These are phyloP conservation scores for Mimachlamys varia DNA, from an alignment of 2,888 invertebrate genomes.

Conservation along the genomic window DNA sequence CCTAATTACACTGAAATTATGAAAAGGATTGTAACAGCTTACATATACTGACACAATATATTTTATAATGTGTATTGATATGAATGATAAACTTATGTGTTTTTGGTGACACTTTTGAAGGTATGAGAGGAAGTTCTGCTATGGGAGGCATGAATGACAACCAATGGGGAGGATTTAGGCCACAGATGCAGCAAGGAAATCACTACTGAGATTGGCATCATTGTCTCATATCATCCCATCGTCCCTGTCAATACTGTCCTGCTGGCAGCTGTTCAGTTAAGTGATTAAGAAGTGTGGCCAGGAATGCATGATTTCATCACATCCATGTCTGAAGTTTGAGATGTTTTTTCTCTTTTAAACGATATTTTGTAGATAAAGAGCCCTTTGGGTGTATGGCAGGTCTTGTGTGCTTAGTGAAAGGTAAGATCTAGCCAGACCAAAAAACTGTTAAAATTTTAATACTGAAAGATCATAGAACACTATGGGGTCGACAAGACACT, in stretches of 20 bases:
- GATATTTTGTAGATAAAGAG: conserved; percentile 26
- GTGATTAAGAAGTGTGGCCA: not conserved
- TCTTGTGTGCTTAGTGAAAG: conserved; percentile 3
- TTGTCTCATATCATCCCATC: not conserved
- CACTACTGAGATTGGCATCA: not conserved
- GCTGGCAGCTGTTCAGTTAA: not conserved
- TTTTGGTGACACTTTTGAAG: not conserved
- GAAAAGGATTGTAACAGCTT: too few species aligned
- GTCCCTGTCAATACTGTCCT: not conserved
- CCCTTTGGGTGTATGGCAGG: conserved; percentile 27
- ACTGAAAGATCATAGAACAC: conserved; percentile 13
- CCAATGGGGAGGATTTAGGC: conserved; percentile 29
- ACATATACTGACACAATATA: too few species aligned
- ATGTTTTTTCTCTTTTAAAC: not conserved
- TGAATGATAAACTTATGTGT: too few species aligned
- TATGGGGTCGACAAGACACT: not conserved
- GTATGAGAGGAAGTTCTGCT: conserved; percentile 7
- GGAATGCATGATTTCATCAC: not conserved
- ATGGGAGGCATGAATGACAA: conserved; percentile 19
- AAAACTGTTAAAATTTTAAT: not conserved
- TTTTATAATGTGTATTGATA: too few species aligned
- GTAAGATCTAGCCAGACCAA: not conserved
- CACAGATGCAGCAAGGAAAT: conserved; percentile 17
- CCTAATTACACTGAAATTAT: too few species aligned
- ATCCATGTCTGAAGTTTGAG: not conserved